Conservation (phyloP, 2,797 vertebrate species). For the Cheirogaleus major region DNA sequence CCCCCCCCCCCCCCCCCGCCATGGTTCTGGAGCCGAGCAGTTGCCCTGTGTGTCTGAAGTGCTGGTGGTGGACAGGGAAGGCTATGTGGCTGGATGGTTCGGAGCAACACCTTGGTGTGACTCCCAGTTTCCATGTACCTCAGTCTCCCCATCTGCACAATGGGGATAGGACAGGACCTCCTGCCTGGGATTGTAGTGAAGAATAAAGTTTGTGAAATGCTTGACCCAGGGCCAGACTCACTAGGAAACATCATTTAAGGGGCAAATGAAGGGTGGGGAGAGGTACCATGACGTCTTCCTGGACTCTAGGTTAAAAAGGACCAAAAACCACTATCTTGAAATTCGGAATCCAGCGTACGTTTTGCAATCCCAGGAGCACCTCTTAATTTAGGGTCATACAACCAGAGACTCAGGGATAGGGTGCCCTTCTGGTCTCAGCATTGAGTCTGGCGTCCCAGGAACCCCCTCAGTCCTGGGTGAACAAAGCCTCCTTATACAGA, state of each 20-base stretch:
- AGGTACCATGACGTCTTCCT: neutral
- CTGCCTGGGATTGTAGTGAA: too few species aligned
- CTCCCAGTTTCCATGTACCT: neutral
- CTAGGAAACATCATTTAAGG: too few species aligned
- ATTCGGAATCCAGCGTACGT: neutral
- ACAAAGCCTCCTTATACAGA: neutral
- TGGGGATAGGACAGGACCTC: neutral
- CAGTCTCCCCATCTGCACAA: neutral
- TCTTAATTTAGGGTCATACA: neutral
- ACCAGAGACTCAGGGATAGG: neutral
- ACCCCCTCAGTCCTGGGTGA: neutral
- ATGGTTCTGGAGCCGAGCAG: neutral
- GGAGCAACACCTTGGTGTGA: neutral
- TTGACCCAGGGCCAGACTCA: neutral
- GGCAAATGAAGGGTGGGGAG: rapidly evolving
- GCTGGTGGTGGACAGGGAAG: neutral
- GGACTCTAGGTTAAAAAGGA: neutral
- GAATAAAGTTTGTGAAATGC: neutral
- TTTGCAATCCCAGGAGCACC: rapidly evolving
- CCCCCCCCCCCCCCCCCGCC: too few species aligned
- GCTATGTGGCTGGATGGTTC: neutral
- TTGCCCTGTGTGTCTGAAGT: neutral
- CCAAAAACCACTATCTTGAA: neutral
- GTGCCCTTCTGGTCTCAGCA: neutral
- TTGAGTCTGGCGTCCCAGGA: neutral